Base-by-base conservation (phyloP, 1,140 invertebrate genomes). In the Neodiprion virginianus region DNA sequence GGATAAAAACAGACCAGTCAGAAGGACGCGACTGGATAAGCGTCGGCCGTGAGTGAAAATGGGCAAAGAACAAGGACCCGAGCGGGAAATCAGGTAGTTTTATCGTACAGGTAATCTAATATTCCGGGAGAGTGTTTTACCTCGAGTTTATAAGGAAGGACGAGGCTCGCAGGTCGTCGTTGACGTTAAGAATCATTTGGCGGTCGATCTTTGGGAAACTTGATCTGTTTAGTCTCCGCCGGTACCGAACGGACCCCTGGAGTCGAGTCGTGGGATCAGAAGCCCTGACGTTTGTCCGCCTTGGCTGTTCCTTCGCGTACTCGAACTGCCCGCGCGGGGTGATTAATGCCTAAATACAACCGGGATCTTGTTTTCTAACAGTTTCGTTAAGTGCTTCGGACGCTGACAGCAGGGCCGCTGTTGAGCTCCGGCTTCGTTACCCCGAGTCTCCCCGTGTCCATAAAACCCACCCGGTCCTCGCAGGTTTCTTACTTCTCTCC, bases 171-270 rank as follows among this genome's bases (percentile, higher is more conserved):
- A 71, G 77, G 69, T 69, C 76, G 28, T 40, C 81, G 77, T 82
- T 61, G 53, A 11, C 53, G 11, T 12, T 78, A 78, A 81, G 8
- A 83, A 82, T 82, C 75, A 78, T 80, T 79, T 69, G 76, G 73
- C 82, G 82, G 81, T 21, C 70, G 71, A 82, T 80, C 82, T 81
- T 84, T 84, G 67, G 67, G 84, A 81, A 85, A 86, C 78, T 78
- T 77, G 83, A 85, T 85, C 79, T 83, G 80, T 84, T 85, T 83
- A 79, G 80, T 82, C 82, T 83, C 73, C 71, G 76, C 49, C 69
- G 74, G 4, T 21, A 47, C 48, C 49, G 65, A 80, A 74, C 50
- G 77, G 49, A 67, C 68, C 67, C 66, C 21, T n/a, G 71, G 10
- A 14, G 67, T 28, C 65, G 50, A 50, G 72, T 72, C 73, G 69